Base-by-base conservation (phyloP, 2,888 invertebrate species). In the Athripsodes cinereus region DNA sequence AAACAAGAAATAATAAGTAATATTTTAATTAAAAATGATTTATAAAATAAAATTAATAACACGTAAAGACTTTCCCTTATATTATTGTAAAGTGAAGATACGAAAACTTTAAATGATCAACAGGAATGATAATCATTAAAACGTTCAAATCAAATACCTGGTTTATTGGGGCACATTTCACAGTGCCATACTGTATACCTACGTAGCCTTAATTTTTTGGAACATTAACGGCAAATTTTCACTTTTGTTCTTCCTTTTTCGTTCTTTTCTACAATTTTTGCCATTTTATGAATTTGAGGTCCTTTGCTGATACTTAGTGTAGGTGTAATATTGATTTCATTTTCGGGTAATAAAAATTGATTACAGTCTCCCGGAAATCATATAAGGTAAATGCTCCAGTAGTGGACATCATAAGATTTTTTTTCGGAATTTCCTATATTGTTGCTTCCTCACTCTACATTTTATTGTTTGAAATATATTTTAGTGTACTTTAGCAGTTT, bases 181-280 rank as follows among this genome's bases (percentile, higher is more conserved):
- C 51, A 51, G 5, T 51, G 51, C 16, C 18, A 26, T 22, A 26
- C 13, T 5, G 51, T 51, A 18, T 26, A n/a, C 11, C 31, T 51
- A 8, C 51, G n/a, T 18, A 6, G 13, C 22, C 18, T 26, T 16
- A 16, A 16, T n/a, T 51, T 51, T 8, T 19, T 6, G 11, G 31
- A 31, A 11, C 31, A 31, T 31, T 8, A 31, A 31, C 31, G 31
- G 50, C 19, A 34, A 10, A 19, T 35, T 20, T 16, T 44, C 18
- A 3, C 35, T 20, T n/a, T 21, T 18, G 18, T 8, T 31, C 11
- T 31, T 6, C 31, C 31, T 31, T 31, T 31, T 8, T 31, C 31
- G 11, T 31, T 31, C 22, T 51, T 19, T 56, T 52, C 22, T 35
- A 56, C 5, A 52, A 35, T 19, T 56, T 52, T 2, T 52, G 35